Conservation (phyloP, 2,797 vertebrate genomes). For the Babyrousa celebensis region DNA sequence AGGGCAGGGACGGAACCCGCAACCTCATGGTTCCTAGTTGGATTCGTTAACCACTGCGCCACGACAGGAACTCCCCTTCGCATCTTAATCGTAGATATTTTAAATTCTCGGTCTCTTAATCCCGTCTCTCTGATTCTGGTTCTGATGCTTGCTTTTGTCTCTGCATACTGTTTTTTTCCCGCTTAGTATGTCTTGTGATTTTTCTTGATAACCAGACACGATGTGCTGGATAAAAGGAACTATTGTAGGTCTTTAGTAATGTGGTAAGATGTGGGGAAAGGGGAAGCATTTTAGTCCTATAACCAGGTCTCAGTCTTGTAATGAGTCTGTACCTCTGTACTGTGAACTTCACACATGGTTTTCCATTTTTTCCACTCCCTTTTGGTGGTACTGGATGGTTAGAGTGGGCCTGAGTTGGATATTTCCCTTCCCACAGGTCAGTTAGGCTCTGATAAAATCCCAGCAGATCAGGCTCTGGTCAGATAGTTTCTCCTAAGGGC, state of each 20-base stretch:
- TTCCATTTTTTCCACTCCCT: background rate
- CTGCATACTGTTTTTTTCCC: background rate
- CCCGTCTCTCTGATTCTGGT: background rate
- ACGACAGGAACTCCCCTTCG: too few species aligned
- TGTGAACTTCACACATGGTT: background rate
- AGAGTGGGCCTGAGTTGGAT: background rate
- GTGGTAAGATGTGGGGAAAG: background rate
- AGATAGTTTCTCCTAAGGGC: background rate
- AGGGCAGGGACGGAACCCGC: too few species aligned
- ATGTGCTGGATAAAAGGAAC: background rate
- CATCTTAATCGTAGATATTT: background rate
- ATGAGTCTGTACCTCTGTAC: background rate
- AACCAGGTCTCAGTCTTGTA: background rate
- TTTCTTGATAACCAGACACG: background rate
- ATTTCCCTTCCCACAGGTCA: background rate
- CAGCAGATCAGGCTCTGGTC: background rate
- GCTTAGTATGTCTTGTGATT: slow-evolving; percentile 5
- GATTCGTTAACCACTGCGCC: too few species aligned
- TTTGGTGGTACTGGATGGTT: background rate
- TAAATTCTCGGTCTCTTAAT: background rate
- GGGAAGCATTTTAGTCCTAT: background rate
- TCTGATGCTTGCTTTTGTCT: background rate
- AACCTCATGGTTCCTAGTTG: too few species aligned
- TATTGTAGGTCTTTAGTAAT: background rate
- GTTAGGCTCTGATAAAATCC: too few species aligned